These are phyloP conservation scores for Nothocercus nigrocapillus DNA, from an alignment of 2,113 vertebrate genomes.

Conservation along the genomic window DNA sequence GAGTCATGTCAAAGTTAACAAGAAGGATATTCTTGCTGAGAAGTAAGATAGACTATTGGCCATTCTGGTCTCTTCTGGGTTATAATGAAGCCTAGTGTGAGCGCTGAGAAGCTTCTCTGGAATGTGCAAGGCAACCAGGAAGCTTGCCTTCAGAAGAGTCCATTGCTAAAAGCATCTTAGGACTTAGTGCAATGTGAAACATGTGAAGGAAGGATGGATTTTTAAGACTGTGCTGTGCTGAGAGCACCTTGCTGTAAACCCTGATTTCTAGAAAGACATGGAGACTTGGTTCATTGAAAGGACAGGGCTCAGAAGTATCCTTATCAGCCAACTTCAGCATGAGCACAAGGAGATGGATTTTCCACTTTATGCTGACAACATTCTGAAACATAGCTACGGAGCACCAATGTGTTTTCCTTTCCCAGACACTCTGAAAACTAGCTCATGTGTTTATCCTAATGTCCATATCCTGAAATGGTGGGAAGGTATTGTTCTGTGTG, in stretches of 20 bases:
- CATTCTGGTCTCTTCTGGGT: neutral
- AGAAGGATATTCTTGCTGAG: neutral
- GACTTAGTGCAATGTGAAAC: conserved; percentile 16
- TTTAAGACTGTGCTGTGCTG: neutral
- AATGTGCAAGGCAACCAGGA: neutral
- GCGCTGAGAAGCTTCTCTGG: neutral
- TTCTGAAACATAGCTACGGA: neutral
- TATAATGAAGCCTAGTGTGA: neutral
- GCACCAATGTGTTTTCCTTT: neutral
- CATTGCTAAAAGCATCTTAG: neutral
- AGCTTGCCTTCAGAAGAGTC: neutral
- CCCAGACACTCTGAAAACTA: neutral
- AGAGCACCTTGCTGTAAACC: neutral
- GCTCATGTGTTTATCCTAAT: neutral
- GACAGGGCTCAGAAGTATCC: neutral
- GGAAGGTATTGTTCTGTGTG: neutral
- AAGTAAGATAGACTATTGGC: neutral
- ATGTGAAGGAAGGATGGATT: conserved; percentile 4
- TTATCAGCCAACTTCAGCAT: neutral
- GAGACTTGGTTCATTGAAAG: conserved; percentile 3
- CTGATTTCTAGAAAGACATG: neutral
- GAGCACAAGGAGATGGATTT: neutral
- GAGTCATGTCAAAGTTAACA: neutral
- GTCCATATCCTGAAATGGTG: neutral
- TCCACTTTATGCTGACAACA: neutral